These are phyloP conservation scores for Pachydiplax longipennis DNA, from an alignment of 2,888 invertebrate species.

Conservation along the genomic window DNA sequence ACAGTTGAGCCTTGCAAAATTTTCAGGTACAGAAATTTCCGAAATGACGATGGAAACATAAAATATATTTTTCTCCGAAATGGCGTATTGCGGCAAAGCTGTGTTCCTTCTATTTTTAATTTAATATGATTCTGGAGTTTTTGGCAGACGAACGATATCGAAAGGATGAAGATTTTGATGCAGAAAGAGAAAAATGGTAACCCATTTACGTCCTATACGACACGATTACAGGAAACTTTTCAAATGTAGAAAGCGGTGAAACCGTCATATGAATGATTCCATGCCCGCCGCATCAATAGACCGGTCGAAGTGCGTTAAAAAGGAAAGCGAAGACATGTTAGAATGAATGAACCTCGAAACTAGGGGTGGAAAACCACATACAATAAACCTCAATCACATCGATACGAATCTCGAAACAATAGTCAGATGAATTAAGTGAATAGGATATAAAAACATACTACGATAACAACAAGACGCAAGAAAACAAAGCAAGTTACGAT, in stretches of 20 bases:
- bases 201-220: neutral
- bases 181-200: neutral
- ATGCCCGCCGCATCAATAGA: neutral
- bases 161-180: neutral
- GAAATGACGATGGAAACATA: neutral
- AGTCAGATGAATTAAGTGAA: no score
- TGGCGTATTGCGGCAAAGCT: neutral
- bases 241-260: neutral
- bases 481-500: no score
- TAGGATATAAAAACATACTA: no score
- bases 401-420: no score
- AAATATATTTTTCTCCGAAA: neutral
- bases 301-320: neutral
- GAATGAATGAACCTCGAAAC: no score
- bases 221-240: neutral
- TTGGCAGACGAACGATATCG: neutral
- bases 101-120: neutral
- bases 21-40: no score
- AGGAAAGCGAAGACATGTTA: neutral
- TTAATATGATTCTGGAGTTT: neutral
- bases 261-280: neutral
- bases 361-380: no score
- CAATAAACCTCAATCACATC: no score
- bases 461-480: no score
- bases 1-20: no score